These are phyloP conservation scores for Podargus strigoides DNA, from an alignment of 2,797 vertebrate species.

Conservation along the genomic window DNA sequence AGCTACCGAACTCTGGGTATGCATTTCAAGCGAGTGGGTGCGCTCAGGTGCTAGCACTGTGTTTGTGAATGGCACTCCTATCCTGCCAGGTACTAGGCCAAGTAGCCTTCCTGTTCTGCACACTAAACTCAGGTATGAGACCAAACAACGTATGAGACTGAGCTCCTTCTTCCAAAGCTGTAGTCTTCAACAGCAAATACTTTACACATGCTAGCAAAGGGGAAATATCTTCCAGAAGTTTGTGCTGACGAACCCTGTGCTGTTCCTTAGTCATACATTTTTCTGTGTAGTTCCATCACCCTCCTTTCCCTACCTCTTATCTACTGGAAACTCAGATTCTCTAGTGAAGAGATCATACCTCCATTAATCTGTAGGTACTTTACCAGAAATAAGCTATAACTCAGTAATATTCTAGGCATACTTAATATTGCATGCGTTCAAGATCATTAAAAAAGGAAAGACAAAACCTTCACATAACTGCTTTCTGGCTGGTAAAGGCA, in stretches of 20 bases:
- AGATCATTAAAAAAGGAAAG: neutral
- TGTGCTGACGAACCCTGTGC: neutral
- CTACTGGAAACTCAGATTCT: neutral
- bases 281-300: neutral
- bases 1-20: neutral
- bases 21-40: neutral
- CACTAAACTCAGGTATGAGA: neutral
- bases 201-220: neutral
- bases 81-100: neutral
- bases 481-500: neutral
- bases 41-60: rapidly evolving
- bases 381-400: neutral
- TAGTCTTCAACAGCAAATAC: neutral
- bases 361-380: neutral
- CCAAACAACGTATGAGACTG: neutral
- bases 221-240: neutral
- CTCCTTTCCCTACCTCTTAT: neutral
- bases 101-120: neutral
- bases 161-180: neutral
- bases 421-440: neutral
- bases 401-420: neutral
- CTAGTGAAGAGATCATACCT: neutral
- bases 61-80: neutral
- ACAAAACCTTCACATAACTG: neutral
- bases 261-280: neutral